Conservation (phyloP, 2,888 invertebrate genomes). For the Invenusta paracnida region DNA sequence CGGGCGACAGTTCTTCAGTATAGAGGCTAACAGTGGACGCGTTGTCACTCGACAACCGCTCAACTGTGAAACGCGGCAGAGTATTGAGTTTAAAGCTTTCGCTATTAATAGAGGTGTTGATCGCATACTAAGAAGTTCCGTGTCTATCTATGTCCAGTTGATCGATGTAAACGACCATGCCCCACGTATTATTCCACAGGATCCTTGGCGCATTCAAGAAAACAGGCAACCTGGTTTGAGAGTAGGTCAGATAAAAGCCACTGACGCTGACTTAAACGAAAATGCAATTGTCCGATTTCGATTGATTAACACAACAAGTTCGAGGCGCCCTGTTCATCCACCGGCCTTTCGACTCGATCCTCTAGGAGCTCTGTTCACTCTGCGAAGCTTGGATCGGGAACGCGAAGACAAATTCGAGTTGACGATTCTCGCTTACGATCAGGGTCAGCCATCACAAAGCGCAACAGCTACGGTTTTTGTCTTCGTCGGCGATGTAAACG, state of each 20-base stretch:
- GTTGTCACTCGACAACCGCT: background rate
- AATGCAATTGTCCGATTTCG: background rate
- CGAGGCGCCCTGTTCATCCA: background rate
- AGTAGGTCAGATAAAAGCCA: background rate
- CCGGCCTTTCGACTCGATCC: background rate
- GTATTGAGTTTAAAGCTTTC: background rate
- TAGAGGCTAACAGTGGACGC: background rate
- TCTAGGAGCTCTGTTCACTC: background rate
- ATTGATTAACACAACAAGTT: constrained; percentile 5
- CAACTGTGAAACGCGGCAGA: constrained; percentile 13
- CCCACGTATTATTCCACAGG: background rate
- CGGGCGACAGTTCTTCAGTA: background rate
- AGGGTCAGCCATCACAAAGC: constrained; percentile 9
- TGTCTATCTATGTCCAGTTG: background rate
- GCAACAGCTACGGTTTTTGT: background rate
- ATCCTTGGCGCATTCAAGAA: background rate
- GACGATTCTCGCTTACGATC: background rate
- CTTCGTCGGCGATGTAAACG: constrained; percentile 12
- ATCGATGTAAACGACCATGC: constrained; percentile 29
- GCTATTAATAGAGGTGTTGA: constrained; percentile 30
- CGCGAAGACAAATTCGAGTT: background rate
- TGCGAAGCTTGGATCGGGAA: background rate
- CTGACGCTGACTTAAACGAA: background rate
- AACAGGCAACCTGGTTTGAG: background rate
- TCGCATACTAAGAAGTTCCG: background rate